Evolutionary conservation across 2,797 vertebrate genomes (phyloP).

Genomic region (Sebastolobus altivelis): DNA sequence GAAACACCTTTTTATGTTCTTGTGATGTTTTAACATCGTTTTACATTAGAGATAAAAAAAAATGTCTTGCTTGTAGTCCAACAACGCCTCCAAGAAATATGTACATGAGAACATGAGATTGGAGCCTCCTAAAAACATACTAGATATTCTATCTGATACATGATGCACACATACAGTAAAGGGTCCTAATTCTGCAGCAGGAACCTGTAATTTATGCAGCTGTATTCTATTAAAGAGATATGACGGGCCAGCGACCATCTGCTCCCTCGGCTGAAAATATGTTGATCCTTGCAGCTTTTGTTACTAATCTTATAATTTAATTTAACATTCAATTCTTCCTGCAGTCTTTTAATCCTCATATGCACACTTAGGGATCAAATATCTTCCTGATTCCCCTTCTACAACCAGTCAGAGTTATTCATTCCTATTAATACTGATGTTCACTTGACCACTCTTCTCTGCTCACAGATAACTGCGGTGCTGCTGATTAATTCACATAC

Average conservation of each 20-base stretch:
- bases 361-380: not conserved
- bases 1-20: conserved; percentile 22
- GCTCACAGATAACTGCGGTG: conserved; percentile 28
- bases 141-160: not conserved
- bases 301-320: conserved; percentile 53
- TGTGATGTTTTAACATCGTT: not conserved
- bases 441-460: conserved; percentile 8
- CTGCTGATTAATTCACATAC: conserved; percentile 38
- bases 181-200: not conserved
- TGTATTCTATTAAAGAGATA: too few relatives aligned
- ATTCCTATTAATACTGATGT: conserved; percentile 37
- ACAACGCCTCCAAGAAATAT: conserved; percentile 7
- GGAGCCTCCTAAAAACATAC: not conserved
- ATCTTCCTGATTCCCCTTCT: not conserved
- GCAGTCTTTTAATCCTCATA: conserved; percentile 14
- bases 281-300: conserved; percentile 26
- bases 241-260: not conserved
- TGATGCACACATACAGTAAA: not conserved
- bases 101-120: not conserved
- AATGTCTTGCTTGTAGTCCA: not conserved
- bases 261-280: conserved; percentile 7
- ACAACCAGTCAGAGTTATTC: conserved; percentile 25
- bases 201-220: not conserved
- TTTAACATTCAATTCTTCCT: conserved; percentile 22
- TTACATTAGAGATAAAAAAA: not conserved